A percentile compares a stretch with the other conserved stretches of the same genome.
Conservation (phyloP, 2,888 invertebrate species). For the Marasmarcha lunaedactyla region DNA sequence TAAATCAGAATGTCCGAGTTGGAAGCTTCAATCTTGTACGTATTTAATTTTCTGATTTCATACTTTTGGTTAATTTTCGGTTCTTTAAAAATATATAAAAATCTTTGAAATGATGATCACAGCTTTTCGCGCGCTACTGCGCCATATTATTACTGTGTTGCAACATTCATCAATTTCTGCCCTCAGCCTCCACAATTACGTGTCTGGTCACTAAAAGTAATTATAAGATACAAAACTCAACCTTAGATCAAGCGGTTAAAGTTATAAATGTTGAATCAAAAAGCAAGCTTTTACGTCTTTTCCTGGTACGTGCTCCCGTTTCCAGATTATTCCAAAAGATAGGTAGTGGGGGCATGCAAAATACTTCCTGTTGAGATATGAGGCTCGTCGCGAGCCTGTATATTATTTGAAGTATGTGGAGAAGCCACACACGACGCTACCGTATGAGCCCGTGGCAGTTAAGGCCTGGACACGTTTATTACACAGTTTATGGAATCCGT, state of each 20-base stretch:
- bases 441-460: slow-evolving; percentile 16
- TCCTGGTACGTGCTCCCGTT: slow-evolving; percentile 37
- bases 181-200: slow-evolving; percentile 40
- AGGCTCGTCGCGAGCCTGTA: slow-evolving; percentile 45
- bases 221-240: slow-evolving; percentile 9
- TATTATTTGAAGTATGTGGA: slow-evolving; percentile 44
- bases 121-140: neutral
- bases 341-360: slow-evolving; percentile 60
- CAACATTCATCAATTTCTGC: slow-evolving; percentile 31
- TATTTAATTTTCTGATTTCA: too few species aligned
- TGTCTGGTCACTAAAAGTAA: slow-evolving; percentile 27
- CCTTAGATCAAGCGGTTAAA: slow-evolving; percentile 9
- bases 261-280: too few species aligned
- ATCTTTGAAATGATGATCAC: neutral
- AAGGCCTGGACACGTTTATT: neutral
- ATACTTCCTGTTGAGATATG: slow-evolving; percentile 65
- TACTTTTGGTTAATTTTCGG: too few species aligned
- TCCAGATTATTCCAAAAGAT: slow-evolving; percentile 61
- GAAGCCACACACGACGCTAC: slow-evolving; percentile 59
- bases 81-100: too few species aligned
- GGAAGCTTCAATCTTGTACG: too few species aligned
- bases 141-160: slow-evolving; percentile 23
- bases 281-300: slow-evolving; percentile 15
- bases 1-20: too few species aligned
- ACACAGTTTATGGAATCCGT: neutral